phyloP scores from a whole-genome alignment of 2,113 vertebrate species.

The Scomber japonicus region DNA sequence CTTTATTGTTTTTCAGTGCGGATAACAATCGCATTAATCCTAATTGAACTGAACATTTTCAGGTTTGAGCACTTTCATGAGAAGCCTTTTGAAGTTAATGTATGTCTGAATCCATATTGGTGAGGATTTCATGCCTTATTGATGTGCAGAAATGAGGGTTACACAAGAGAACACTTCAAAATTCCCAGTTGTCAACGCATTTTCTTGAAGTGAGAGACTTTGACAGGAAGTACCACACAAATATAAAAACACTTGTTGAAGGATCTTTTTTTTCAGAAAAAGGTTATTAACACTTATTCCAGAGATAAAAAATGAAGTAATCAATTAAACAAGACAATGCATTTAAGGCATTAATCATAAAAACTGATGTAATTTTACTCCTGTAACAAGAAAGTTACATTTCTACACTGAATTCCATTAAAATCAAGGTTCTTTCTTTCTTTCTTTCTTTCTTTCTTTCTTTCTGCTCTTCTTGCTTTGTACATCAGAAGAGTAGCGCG shows the following conservation, averaged over 20 bases:
- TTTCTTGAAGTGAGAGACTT: background rate
- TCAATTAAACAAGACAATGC: background rate
- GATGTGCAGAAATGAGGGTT: slow-evolving; percentile 14
- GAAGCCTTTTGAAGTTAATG: slow-evolving; percentile 5
- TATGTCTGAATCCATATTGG: slow-evolving; percentile 10
- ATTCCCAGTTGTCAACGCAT: background rate
- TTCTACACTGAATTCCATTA: background rate
- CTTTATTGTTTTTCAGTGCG: slow-evolving; percentile 8
- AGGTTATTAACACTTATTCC: background rate
- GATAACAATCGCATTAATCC: background rate
- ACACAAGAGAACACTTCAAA: background rate
- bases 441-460: background rate
- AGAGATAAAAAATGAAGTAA: background rate
- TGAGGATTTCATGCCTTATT: background rate
- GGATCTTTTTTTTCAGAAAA: background rate
- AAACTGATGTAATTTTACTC: background rate
- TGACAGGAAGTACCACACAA: background rate
- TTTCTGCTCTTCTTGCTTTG: background rate
- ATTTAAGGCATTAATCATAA: background rate
- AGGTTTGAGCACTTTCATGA: slow-evolving; percentile 4
- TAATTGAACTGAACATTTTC: background rate
- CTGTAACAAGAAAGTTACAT: background rate
- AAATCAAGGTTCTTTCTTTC: background rate
- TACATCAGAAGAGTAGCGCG: background rate
- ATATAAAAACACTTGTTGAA: slow-evolving; percentile 1